These are phyloP conservation scores for Laothoe populi DNA, from an alignment of 2,888 invertebrate species.

Conservation along the genomic window DNA sequence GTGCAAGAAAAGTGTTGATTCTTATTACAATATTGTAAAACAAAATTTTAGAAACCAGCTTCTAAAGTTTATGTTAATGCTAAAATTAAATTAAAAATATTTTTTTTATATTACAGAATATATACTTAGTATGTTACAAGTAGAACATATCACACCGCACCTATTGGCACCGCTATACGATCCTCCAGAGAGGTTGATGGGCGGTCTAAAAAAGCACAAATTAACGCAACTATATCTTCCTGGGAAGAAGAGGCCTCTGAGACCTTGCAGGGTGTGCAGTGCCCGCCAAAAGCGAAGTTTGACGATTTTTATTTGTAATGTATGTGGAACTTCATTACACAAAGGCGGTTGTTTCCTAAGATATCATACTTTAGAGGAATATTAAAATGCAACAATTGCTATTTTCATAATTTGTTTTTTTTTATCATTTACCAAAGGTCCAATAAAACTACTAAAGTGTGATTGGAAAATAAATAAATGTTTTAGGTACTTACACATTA, in stretches of 20 bases:
- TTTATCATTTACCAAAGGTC: too few relatives aligned
- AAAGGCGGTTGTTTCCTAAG: neutral
- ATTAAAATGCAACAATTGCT: neutral
- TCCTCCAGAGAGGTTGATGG: neutral
- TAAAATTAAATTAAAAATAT: too few relatives aligned
- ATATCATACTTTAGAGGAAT: neutral
- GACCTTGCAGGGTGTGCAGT: conserved; percentile 2
- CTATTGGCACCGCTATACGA: neutral
- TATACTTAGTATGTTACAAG: neutral
- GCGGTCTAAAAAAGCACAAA: neutral
- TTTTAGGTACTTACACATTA: too few relatives aligned
- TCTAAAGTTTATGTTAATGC: too few relatives aligned
- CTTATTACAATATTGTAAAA: too few relatives aligned
- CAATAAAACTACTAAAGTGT: neutral
- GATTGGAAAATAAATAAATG: too few relatives aligned
- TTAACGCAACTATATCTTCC: neutral
- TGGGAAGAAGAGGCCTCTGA: conserved; percentile 4
- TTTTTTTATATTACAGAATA: conserved; percentile 9
- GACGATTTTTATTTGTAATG: conserved; percentile 2
- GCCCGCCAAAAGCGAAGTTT: neutral
- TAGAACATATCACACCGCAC: neutral
- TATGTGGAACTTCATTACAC: conserved; percentile 4
- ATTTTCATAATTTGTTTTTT: too few relatives aligned
- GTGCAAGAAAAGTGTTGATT: too few relatives aligned
- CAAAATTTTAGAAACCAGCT: too few relatives aligned